These are phyloP conservation scores for Indicator maculatus DNA, from an alignment of 2,113 vertebrate species.

Conservation along the genomic window DNA sequence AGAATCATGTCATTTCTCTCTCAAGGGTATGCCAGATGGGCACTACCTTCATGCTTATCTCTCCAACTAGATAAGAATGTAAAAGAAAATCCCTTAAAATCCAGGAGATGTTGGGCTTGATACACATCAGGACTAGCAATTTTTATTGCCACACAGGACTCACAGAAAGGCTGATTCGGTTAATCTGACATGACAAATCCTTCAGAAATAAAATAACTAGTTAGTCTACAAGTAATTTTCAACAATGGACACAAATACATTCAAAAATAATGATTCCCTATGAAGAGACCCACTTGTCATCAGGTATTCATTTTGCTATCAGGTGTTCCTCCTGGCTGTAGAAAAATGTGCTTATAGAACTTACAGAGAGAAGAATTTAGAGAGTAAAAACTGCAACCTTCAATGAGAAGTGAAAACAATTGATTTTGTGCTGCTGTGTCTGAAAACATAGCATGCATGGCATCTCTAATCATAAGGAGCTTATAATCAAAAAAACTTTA, in stretches of 20 bases:
- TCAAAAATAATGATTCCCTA: background rate
- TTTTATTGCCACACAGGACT: background rate
- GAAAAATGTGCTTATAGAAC: background rate
- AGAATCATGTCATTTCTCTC: background rate
- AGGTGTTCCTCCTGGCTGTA: background rate
- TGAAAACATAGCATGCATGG: background rate
- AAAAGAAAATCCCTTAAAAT: background rate
- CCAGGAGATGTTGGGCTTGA: background rate
- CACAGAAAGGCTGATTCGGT: background rate
- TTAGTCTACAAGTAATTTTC: background rate
- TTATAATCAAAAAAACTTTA: background rate
- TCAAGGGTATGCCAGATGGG: rapidly evolving
- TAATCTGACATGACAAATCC: background rate
- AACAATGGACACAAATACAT: background rate
- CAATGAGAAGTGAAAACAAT: background rate
- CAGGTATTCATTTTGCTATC: background rate
- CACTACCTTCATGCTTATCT: background rate
- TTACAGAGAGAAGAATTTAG: background rate
- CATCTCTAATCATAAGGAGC: background rate
- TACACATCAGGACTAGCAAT: background rate
- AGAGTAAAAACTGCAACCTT: background rate
- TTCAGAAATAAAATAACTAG: background rate
- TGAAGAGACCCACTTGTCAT: background rate
- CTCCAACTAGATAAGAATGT: background rate
- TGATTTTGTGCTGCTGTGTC: rapidly evolving